Base-by-base conservation (phyloP, 2,888 invertebrate species). In the Falcaria lacertinaria region DNA sequence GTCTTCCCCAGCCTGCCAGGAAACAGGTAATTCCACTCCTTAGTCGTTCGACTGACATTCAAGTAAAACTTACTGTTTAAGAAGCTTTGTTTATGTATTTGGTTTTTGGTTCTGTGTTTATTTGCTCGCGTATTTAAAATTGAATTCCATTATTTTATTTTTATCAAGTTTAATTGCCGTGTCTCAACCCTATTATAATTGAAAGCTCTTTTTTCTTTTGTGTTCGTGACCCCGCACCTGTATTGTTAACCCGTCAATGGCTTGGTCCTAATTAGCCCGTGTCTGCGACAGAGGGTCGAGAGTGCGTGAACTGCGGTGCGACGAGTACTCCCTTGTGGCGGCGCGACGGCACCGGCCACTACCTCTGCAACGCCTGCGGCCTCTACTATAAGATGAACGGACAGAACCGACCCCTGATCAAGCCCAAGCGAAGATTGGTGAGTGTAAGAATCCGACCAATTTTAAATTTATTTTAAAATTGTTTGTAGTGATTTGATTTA, bases 321-420 rank as follows among this genome's bases (percentile, higher is more conserved):
- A 98, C 98, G 58, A 97, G 97, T 73, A 99, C 99, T 62, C 99
- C 99, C 14, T 92, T 99, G 51, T 98, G 98, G 98, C 93, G 98
- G 77, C 92, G 99, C 69, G 99, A 99, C 88, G 98, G 98, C 59
- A 98, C 98, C 60, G 99, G 98, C 37, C 97, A 97, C 86, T 99
- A 98, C 91, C 93, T 95, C 71, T 99, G 98, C 93, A 99, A 99
- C 91, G 99, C 99, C 63, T 99, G 99, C 89, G 99, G 99, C 67
- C 94, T 99, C 66, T 99, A 99, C 91, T 98, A 98, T 92, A 99
- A 99, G 92, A 99, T 99, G 98, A 99, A 99, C 90, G 99, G 99
- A 71, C 97, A 98, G 87, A 98, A 98, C 89, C 91, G 99, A 86
- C 99, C 99, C 47, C 94, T 99, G 77, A 98, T 98, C 91, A 99